These are phyloP conservation scores for Hippopotamyrus pictus DNA, from an alignment of 2,797 vertebrate species.

Conservation along the genomic window DNA sequence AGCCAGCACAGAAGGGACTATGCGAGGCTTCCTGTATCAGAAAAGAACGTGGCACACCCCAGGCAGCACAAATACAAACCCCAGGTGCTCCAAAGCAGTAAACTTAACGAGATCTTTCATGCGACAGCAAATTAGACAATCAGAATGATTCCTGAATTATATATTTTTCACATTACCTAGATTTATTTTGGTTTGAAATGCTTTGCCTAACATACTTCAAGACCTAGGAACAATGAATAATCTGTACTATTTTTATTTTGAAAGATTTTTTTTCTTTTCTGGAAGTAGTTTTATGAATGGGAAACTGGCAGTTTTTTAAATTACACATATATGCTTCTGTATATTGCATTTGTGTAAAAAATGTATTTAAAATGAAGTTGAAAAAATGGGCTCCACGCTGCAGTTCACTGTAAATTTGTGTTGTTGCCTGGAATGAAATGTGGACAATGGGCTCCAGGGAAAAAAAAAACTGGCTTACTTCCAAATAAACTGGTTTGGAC, in stretches of 20 bases:
- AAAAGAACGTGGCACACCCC: not conserved
- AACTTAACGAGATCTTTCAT: not conserved
- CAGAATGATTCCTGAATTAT: not conserved
- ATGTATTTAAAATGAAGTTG: not conserved
- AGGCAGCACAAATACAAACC: not conserved
- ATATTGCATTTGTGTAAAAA: not conserved
- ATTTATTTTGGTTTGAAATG: not conserved
- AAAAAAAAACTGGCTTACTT: slow-evolving; percentile 61
- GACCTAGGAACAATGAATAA: not conserved
- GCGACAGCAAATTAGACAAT: not conserved
- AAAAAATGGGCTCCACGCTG: not conserved
- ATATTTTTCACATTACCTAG: not conserved
- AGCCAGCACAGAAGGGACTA: not conserved
- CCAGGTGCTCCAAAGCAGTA: not conserved
- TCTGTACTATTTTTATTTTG: not conserved
- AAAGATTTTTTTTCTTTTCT: not conserved
- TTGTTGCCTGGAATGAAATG: slow-evolving; percentile 50
- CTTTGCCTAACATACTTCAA: not conserved
- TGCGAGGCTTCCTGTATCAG: not conserved
- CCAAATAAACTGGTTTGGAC: slow-evolving; percentile 71
- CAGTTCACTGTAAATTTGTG: not conserved
- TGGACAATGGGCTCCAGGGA: slow-evolving; percentile 54
- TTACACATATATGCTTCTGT: not conserved
- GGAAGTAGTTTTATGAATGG: not conserved
- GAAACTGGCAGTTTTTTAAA: not conserved